Base-by-base conservation (phyloP, 2,888 invertebrate genomes). In the Protonemura montana region DNA sequence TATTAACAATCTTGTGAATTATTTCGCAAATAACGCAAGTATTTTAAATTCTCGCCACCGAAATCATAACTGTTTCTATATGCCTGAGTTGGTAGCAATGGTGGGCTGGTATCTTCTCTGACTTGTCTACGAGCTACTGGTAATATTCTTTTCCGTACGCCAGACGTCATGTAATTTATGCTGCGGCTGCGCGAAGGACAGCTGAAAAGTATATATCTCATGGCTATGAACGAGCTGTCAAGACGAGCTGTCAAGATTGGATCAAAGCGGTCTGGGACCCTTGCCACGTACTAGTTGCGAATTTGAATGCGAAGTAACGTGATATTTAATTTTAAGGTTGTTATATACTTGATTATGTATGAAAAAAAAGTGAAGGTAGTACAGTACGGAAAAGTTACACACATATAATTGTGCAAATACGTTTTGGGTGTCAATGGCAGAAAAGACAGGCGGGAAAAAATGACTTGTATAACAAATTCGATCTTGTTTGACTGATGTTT, bases 331-430 rank as follows among this genome's bases (percentile, higher is more conserved):
- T 59, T 59, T 59, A 59, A 59, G 59, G 59, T 13, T 59, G 21
- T 59, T 21, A 59, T 59, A 59, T n/a, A 59, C 59, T 59, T 59
- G 59, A 59, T 59, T 59, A 21, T 10, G 59, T 35, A 35, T 59
- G 59, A 21, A 59, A 59, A 59, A n/a, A 59, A 59, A 59, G 59
- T 59, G 59, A 59, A 59, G 59, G 59, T 59, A 59, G 59, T 35
- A 21, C 59, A 41, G 41, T 41, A 21, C 59, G 59, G 59, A 59
- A 59, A 59, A 59, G 59, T 10, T 59, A 21, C 59, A 59, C 7
- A 59, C n/a, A n/a, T n/a, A 10, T 3, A 35, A 35, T 35, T 35
- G 35, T 35, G 35, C 10, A 6, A 35, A 35, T 10, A 59, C 59
- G 59, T 10, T 10, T 59, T 59, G 59, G 59, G 21, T 59, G 21